Conservation (phyloP, 1,140 invertebrate genomes). For the Papilio polyxenes region DNA sequence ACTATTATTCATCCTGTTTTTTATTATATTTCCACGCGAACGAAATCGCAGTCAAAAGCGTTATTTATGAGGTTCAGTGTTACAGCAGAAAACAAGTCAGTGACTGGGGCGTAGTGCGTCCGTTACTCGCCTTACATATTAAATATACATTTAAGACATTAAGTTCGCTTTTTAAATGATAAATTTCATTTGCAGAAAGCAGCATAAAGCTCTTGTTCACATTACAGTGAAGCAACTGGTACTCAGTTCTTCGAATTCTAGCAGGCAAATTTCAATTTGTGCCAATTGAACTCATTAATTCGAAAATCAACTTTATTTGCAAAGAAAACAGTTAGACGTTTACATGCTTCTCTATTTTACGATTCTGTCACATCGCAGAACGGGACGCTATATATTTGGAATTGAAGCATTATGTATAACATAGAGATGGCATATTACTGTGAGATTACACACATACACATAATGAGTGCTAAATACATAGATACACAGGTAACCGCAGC, state of each 20-base stretch:
- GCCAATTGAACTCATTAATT: not conserved
- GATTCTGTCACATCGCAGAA: not conserved
- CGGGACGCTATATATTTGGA: not conserved
- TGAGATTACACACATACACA: conserved; percentile 55
- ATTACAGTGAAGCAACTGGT: too few species aligned
- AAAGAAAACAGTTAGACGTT: not conserved
- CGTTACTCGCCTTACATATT: conserved; percentile 3
- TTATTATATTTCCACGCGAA: too few species aligned
- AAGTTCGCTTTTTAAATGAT: not conserved
- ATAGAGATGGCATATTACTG: conserved; percentile 50
- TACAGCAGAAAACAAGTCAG: conserved; percentile 15
- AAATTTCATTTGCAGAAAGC: not conserved
- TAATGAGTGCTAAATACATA: conserved; percentile 51
- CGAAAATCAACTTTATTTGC: too few species aligned
- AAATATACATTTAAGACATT: not conserved
- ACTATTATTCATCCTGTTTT: too few species aligned
- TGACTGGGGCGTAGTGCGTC: not conserved
- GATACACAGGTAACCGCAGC: conserved; percentile 52
- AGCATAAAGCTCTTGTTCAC: too few species aligned
- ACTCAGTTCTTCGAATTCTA: too few species aligned
- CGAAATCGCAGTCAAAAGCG: too few species aligned
- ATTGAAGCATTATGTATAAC: conserved; percentile 43
- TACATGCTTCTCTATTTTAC: not conserved
- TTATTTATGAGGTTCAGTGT: not conserved
- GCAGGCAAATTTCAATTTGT: not conserved